phyloP scores from a whole-genome alignment of 2,797 vertebrate species.

The Danio tinwini region DNA sequence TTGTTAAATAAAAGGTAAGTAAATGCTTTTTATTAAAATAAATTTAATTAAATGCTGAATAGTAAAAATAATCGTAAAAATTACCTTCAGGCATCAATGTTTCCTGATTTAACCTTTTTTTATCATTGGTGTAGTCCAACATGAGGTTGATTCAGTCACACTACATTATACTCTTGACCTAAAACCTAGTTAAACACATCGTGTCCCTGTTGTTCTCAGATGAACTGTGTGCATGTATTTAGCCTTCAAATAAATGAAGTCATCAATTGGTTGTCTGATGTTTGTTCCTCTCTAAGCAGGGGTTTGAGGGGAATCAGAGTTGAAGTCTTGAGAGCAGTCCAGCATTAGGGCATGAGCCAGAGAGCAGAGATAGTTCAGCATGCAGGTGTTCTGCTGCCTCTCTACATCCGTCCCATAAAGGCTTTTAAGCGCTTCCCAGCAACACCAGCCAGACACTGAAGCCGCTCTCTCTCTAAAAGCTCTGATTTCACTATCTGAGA shows the following conservation, averaged over 20 bases:
- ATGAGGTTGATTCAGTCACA: neutral
- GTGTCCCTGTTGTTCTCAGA: neutral
- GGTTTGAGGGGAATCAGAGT: constrained; percentile 10
- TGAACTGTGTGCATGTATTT: neutral
- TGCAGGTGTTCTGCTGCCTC: constrained; percentile 51
- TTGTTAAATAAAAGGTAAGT: no score
- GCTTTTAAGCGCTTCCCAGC: constrained; percentile 52
- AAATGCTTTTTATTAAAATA: neutral
- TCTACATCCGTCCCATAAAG: constrained; percentile 43
- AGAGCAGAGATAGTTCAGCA: constrained; percentile 42
- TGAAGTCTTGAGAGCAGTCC: neutral
- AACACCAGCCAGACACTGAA: constrained; percentile 47
- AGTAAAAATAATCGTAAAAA: no score
- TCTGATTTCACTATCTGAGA: constrained; percentile 54
- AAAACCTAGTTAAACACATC: neutral
- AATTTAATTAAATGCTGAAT: neutral
- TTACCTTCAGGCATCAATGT: neutral
- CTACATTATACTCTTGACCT: neutral
- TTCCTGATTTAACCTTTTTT: neutral
- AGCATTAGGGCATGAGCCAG: constrained; percentile 25
- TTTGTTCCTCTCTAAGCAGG: constrained; percentile 1
- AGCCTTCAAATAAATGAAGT: neutral
- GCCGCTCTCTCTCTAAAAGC: constrained; percentile 34
- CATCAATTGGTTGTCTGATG: neutral
- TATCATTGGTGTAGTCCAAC: neutral